Evolutionary conservation across 2,113 vertebrate species (phyloP).

Genomic region (Otus sunia): DNA sequence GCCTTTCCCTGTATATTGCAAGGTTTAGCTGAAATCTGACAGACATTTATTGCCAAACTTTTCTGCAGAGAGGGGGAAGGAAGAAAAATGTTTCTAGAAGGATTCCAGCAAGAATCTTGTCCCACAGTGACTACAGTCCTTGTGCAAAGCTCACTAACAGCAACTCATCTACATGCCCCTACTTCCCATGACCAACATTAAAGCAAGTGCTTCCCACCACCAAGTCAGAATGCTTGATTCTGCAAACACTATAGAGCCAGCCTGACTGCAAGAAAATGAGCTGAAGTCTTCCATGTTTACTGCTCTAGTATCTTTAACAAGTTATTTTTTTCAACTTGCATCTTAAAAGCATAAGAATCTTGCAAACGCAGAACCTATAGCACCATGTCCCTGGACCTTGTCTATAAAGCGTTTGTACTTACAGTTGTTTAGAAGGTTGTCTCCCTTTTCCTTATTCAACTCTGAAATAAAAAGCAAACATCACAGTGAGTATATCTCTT

Average conservation of each 20-base stretch:
- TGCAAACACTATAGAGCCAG: not conserved
- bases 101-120: not conserved
- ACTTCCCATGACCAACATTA: not conserved
- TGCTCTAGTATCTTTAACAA: not conserved
- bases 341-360: not conserved
- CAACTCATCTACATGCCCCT: not conserved
- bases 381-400: not conserved
- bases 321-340: not conserved
- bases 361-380: not conserved
- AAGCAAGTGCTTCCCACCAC: not conserved
- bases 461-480: constrained; percentile 62
- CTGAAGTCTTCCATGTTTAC: not conserved
- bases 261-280: not conserved
- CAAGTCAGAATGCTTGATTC: not conserved
- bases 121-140: not conserved
- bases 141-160: not conserved
- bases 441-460: constrained; percentile 61
- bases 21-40: not conserved
- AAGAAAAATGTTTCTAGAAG: not conserved
- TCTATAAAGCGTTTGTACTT: constrained; percentile 42
- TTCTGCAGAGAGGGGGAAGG: not conserved
- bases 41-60: not conserved
- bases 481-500: not conserved
- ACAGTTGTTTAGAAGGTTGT: constrained; percentile 74
- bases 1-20: not conserved